Evolutionary conservation across 2,888 invertebrate genomes (phyloP), one percentile per base, ranked within the genome.

Genomic region (Xanthorhoe spadicearia): DNA sequence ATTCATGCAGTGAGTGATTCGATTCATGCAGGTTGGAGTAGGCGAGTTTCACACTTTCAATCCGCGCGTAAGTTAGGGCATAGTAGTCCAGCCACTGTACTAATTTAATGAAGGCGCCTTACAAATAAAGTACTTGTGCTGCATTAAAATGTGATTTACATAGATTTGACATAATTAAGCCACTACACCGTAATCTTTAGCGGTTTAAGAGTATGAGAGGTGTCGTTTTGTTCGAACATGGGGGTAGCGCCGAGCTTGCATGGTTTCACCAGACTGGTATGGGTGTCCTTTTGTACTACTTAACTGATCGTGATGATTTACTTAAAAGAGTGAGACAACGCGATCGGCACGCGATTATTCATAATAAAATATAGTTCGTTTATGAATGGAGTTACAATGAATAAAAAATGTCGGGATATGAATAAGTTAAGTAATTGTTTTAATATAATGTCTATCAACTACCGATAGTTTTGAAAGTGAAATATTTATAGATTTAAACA

Each of bases 41-140:
- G 84, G 89, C 86, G 80, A 87, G 84, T 89, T 91, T 90, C 89
- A 85, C 90, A 91, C 90, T 90, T 87, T 84, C 84, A 83, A 86
- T 85, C 86, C 85, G 85, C 83, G 88, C 88, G 86, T 88, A 83
- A 86, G 80, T 82, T 81, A 83, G 85, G 77, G 77, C 78, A 89
- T 86, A 89, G 89, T 90, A 88, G 85, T 87, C 86, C 91, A 92
- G 86, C 91, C 89, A 86, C 86, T 86, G 89, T 82, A 88, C 86
- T 90, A 91, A 92, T 92, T 92, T 92, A 92, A 91, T 90, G 92
- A 92, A 82, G 81, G 85, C 83, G 78, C 82, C 82, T 88, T 89
- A 83, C 83, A 86, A 68, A 75, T 68, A 78, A 82, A 72, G 68
- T 43, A 28, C 74, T 74, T 70, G 74, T 75, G 68, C 69, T 65